Evolutionary conservation across 2,113 vertebrate species (phyloP).

Genomic region (Verasper variegatus): DNA sequence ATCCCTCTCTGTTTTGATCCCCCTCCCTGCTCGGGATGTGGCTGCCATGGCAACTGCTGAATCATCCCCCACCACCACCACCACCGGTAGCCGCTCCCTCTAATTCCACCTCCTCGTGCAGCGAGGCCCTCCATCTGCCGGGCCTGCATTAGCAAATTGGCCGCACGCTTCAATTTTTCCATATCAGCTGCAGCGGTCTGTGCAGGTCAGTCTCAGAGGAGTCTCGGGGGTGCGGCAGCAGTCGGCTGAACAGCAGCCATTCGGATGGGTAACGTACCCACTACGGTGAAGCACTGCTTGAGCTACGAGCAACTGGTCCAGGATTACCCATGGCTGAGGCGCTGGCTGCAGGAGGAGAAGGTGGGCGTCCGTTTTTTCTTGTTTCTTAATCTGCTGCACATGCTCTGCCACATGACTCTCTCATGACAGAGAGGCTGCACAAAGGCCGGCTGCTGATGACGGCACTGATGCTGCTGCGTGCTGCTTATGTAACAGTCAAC

Average conservation of each 20-base stretch:
- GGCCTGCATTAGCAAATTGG: conserved; percentile 41
- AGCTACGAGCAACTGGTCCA: conserved; percentile 88
- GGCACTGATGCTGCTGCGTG: conserved; percentile 15
- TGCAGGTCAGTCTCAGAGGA: conserved; percentile 17
- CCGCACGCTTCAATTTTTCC: conserved; percentile 21
- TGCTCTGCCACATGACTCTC: conserved; percentile 62
- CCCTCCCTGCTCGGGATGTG: conserved; percentile 63
- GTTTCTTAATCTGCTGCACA: conserved; percentile 63
- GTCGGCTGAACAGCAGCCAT: conserved; percentile 32
- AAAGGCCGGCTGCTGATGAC: conserved; percentile 4
- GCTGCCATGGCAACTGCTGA: conserved; percentile 83
- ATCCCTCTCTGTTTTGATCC: conserved; percentile 29
- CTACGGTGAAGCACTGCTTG: conserved; percentile 90
- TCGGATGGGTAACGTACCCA: conserved; percentile 89
- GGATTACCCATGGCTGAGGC: conserved; percentile 87
- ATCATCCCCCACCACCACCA: conserved; percentile 58
- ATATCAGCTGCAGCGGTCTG: conserved; percentile 1
- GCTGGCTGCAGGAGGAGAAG: conserved; percentile 79
- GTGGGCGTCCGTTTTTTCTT: conserved; percentile 69
- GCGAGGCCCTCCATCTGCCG: conserved; percentile 1
- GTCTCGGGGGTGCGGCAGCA: background rate
- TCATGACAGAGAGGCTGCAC: conserved; percentile 43
- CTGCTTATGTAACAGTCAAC: conserved; percentile 29
- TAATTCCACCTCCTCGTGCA: conserved; percentile 34
- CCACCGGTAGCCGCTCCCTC: conserved; percentile 33